phyloP scores from a whole-genome alignment of 2,113 vertebrate species.

The Malurus cyaneus region DNA sequence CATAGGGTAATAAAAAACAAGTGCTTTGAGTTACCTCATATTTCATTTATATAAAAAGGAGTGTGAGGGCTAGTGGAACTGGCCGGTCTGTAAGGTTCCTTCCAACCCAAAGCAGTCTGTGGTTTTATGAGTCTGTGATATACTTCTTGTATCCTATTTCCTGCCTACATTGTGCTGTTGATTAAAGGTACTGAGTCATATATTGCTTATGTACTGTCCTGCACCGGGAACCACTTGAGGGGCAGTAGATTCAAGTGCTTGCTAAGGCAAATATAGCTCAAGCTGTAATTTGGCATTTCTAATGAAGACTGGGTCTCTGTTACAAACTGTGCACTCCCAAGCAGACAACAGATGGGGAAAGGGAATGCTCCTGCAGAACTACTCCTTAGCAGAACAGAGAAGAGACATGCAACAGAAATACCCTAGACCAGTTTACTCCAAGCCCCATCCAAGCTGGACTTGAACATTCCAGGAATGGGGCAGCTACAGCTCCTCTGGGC shows the following conservation, averaged over 20 bases:
- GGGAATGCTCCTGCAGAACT: background rate
- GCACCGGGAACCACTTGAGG: background rate
- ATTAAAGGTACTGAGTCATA: background rate
- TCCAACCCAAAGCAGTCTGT: background rate
- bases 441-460: background rate
- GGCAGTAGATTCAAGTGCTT: background rate
- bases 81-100: background rate
- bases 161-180: background rate
- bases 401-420: background rate
- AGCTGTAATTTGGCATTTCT: background rate
- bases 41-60: background rate
- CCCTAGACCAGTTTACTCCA: background rate
- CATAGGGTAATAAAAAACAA: background rate
- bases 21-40: background rate
- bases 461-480: background rate
- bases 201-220: background rate
- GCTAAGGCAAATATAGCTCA: background rate
- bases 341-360: background rate
- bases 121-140: background rate
- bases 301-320: background rate
- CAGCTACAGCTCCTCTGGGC: background rate
- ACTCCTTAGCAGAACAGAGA: background rate
- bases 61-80: background rate
- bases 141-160: background rate
- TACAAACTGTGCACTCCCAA: background rate